Conservation (phyloP, 2,797 vertebrate species). For the Triplophysa bombifrons region DNA sequence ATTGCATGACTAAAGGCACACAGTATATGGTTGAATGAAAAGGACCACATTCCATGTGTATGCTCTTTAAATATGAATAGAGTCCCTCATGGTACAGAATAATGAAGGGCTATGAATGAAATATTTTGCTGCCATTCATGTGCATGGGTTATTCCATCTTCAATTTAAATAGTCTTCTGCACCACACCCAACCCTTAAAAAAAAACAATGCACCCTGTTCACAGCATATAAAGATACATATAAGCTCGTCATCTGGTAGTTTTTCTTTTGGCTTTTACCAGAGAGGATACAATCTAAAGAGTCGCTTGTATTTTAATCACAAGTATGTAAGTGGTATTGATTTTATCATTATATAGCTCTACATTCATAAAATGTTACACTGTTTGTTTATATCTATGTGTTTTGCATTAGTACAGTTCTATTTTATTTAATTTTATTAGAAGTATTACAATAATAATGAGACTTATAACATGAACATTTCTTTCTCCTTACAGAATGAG, state of each 20-base stretch:
- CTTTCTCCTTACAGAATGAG: conserved; percentile 11
- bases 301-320: neutral
- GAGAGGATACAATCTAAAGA: neutral
- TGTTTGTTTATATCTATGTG: neutral
- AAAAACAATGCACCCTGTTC: neutral
- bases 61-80: neutral
- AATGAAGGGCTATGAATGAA: neutral
- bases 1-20: neutral
- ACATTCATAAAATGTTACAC: neutral
- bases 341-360: neutral
- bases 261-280: neutral
- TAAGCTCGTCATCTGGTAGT: neutral
- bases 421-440: no score
- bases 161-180: neutral
- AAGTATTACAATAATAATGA: neutral
- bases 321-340: neutral
- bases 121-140: neutral
- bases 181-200: neutral
- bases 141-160: no score
- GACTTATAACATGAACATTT: neutral
- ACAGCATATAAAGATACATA: neutral
- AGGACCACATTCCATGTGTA: neutral
- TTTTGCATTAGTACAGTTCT: no score
- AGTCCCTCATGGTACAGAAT: neutral
- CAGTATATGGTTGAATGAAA: neutral